Evolutionary conservation across 2,797 vertebrate species (phyloP).

Genomic region (Chaenodraco wilsoni): DNA sequence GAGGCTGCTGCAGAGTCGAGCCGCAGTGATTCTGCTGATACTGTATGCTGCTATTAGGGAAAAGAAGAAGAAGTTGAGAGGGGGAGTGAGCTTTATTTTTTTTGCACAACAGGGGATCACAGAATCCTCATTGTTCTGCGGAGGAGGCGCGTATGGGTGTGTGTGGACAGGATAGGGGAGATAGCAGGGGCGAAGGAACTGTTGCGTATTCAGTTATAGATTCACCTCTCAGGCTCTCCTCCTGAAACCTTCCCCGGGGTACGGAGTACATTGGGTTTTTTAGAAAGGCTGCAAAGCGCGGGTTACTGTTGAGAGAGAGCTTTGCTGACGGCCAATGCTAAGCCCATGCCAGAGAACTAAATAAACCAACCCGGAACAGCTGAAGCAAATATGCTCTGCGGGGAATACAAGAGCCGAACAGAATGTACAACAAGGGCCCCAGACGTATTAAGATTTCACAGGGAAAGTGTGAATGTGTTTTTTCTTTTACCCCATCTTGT

Average conservation of each 20-base stretch:
- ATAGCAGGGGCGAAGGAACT: slow-evolving; percentile 34
- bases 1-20: slow-evolving; percentile 71
- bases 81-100: slow-evolving; percentile 53
- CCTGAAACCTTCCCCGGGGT: slow-evolving; percentile 54
- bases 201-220: slow-evolving; percentile 61
- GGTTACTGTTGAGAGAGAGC: slow-evolving; percentile 48
- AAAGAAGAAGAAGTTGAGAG: slow-evolving; percentile 54
- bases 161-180: slow-evolving; percentile 34
- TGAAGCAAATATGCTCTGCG: slow-evolving; percentile 4
- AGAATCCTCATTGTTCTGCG: slow-evolving; percentile 71
- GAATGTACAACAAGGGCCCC: slow-evolving; percentile 52
- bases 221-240: slow-evolving; percentile 39
- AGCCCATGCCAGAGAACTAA: slow-evolving; percentile 9
- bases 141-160: slow-evolving; percentile 37
- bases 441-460: slow-evolving; percentile 50
- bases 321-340: slow-evolving; percentile 19
- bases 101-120: slow-evolving; percentile 62
- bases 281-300: slow-evolving; percentile 23
- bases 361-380: slow-evolving; percentile 33
- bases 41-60: slow-evolving; percentile 77
- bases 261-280: slow-evolving; percentile 34
- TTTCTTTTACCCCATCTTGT: slow-evolving; percentile 1
- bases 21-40: slow-evolving; percentile 80
- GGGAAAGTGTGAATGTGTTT: slow-evolving; percentile 33
- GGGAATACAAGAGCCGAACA: slow-evolving; percentile 55